A percentile compares a stretch with the other conserved stretches of the same genome.
These are phyloP conservation scores for Araneus ventricosus DNA, from an alignment of 1,140 invertebrate genomes.

Conservation along the genomic window DNA sequence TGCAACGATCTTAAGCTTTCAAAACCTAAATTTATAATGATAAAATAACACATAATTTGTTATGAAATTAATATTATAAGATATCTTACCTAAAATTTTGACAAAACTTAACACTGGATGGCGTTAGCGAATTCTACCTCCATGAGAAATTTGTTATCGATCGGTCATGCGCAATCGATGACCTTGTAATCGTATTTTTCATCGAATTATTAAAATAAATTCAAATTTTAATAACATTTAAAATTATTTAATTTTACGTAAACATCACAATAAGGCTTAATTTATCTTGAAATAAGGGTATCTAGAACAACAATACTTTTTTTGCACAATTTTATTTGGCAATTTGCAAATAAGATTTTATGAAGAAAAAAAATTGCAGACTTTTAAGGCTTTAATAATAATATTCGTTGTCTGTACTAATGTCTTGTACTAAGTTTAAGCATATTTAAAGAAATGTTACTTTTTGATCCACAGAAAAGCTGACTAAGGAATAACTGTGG, in stretches of 20 bases:
- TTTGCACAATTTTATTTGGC: background rate
- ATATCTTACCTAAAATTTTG: conserved; percentile 74
- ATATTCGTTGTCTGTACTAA: too few species aligned
- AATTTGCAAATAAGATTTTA: too few species aligned
- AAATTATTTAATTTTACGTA: background rate
- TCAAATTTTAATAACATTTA: background rate
- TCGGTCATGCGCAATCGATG: conserved; percentile 19
- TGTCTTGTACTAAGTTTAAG: too few species aligned
- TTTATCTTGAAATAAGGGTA: too few species aligned
- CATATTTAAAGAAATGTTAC: too few species aligned
- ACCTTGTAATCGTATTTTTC: background rate
- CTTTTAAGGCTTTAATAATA: too few species aligned
- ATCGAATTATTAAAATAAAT: background rate
- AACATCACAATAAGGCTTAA: background rate
- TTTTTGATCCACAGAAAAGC: too few species aligned
- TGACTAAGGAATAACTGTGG: too few species aligned
- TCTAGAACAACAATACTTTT: background rate
- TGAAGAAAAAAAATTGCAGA: too few species aligned
- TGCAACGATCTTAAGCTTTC: background rate
- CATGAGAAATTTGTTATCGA: conserved; percentile 61
- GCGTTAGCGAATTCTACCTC: conserved; percentile 70
- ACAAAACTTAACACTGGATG: conserved; percentile 75
- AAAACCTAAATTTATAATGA: conserved; percentile 44
- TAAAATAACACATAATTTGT: conserved; percentile 24
- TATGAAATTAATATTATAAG: conserved; percentile 55